Base-by-base conservation (phyloP, 2,797 vertebrate genomes). In the Ciconia nigra region DNA sequence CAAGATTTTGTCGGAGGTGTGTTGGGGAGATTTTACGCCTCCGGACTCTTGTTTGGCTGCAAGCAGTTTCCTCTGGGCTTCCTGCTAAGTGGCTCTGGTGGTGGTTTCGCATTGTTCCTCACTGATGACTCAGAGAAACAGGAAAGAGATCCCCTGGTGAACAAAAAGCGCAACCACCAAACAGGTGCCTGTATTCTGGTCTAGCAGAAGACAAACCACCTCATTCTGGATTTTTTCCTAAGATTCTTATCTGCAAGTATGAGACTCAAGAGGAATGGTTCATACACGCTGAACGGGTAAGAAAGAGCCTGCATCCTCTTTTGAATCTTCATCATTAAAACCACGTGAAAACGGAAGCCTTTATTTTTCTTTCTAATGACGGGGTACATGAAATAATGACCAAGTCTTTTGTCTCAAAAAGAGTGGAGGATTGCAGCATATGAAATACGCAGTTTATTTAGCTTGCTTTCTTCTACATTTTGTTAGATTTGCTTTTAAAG, bases 221-320 rank as follows among this genome's bases (percentile, higher is more conserved):
- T 92, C 97, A 98, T 96, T 98, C 98, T 98, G 98, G 98, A 99
- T 98, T 98, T 99, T 97, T 97, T 98, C 66, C 97, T 98, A 95
- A 98, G 98, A 94, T 98, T 98, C 87, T 97, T 99, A 88, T 98
- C 98, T 96, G 97, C 98, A 96, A 98, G 90, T 93, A 98, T 99
- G 98, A 98, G 98, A 97, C 98, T 99, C 86, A 99, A 98, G 96
- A 98, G 98, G 97, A 99, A 99, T 97, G 98, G 98, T 37, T 99
- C 98, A 62, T 99, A 99, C 95, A 99, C 98, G 4, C 97, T 99
- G 70, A 98, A 99, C 83, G 98, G 99, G 99, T 99, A 98, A 98
- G 98, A 96, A 47, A 10, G 8, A 91, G 24, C 65, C 69, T 80
- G 57, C 81, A 83, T 83, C 90, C 85, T 80, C 81, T 74, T 82